Percentiles rank a stretch among this genome's conserved stretches.
Conservation (phyloP, 2,113 vertebrate genomes). For the Phodopus roborovskii region DNA sequence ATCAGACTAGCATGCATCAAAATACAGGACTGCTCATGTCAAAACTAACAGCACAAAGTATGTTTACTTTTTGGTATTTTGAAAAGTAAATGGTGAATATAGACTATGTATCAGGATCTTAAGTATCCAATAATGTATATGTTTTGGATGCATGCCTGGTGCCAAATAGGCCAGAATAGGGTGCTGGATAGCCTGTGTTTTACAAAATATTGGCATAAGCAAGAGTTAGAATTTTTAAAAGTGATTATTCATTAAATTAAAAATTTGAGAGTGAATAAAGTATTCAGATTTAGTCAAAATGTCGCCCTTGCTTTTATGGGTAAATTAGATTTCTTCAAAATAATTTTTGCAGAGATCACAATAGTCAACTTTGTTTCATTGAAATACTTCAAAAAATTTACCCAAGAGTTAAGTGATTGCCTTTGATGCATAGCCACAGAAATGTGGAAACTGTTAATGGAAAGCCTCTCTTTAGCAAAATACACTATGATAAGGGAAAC, state of each 20-base stretch:
- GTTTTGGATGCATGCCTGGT: neutral
- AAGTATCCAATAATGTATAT: neutral
- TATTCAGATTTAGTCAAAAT: neutral
- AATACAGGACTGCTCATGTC: fast-evolving
- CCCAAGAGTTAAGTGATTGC: neutral
- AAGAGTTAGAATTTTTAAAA: neutral
- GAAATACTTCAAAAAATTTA: neutral
- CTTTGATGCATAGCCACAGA: neutral
- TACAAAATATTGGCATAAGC: neutral
- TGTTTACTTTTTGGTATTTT: neutral
- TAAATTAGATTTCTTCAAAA: neutral
- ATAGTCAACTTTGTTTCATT: neutral
- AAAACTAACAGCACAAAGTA: neutral
- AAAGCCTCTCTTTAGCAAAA: neutral
- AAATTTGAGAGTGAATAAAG: neutral
- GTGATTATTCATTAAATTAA: neutral
- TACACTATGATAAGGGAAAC: neutral
- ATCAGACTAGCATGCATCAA: neutral
- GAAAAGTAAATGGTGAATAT: neutral
- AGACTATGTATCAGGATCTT: neutral
- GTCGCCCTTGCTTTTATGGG: neutral
- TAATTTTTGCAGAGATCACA: neutral
- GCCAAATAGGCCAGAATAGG: neutral
- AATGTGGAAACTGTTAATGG: neutral
- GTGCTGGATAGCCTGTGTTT: neutral